These are phyloP conservation scores for Pseudomyrmex pallidus DNA, from an alignment of 1,140 invertebrate species.

Conservation along the genomic window DNA sequence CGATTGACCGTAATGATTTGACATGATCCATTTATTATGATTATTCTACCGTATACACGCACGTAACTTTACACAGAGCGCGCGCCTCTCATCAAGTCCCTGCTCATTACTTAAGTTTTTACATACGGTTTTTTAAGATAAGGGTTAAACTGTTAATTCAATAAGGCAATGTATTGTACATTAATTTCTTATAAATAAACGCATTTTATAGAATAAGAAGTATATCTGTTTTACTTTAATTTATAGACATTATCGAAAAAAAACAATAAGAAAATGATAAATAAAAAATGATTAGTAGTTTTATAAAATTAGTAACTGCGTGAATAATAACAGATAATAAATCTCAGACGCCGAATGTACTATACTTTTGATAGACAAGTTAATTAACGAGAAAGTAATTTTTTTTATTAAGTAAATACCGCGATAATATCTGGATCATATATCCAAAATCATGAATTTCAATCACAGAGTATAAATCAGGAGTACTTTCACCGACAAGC, in stretches of 20 bases:
- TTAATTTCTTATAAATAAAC: no score
- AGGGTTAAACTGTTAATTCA: no score
- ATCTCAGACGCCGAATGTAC: background rate
- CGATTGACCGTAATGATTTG: slow-evolving; percentile 18
- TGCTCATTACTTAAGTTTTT: background rate
- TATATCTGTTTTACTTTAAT: no score
- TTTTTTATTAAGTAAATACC: background rate
- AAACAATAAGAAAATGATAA: no score
- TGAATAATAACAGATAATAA: background rate
- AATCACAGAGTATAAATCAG: background rate
- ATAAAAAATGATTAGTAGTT: no score
- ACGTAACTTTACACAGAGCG: background rate
- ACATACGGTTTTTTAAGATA: no score
- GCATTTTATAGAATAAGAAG: no score
- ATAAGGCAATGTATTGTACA: no score
- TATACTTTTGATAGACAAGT: background rate
- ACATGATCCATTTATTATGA: slow-evolving; percentile 35
- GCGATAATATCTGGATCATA: background rate
- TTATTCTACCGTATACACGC: background rate
- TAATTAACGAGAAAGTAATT: background rate
- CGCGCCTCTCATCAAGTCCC: background rate
- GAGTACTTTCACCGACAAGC: slow-evolving; percentile 12
- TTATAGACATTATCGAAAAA: no score
- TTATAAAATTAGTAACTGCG: no score
- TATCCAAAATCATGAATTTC: slow-evolving; percentile 9